Evolutionary conservation across 1,140 invertebrate genomes (phyloP), one percentile per base, ranked within the genome.

Genomic region (Hydropsyche tenuis): DNA sequence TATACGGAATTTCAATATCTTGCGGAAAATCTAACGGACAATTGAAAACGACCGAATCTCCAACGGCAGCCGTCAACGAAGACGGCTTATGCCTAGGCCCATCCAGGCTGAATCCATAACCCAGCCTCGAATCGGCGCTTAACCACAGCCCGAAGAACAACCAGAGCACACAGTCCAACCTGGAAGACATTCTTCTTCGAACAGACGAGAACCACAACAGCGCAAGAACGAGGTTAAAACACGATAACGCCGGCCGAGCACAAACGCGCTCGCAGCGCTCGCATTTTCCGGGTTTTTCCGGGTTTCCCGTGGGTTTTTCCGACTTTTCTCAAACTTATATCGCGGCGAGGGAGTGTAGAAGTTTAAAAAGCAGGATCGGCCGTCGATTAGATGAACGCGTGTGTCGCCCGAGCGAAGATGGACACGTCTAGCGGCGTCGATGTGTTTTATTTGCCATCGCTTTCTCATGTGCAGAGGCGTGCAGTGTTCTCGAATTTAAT

Each of bases 1-100:
- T 90, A 82, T 97, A 96, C 14, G 94, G 94, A 79, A 96, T 95
- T 72, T 91, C 89, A 77, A 92, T 90, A 76, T 91, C 91, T 79
- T 94, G 93, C 11, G 95, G 95, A 83, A 95, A 96, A 81, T 96
- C 92, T 75, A 97, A 89, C 79, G 92, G 90, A 84, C 96, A 97
- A 86, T 94, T 92, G 82, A 97, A 92, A 72, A 96, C 90, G 48
- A 92, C 92, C 80, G 91, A 91, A 73, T 94, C 94, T 53, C 95
- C 95, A 30, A 96, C 91, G 73, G 90, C 90, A 76, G 92, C 92
- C 62, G 89, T 92, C 78, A 95, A 86, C 80, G 88, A 90, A 79
- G 85, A 89, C 43, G 89, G 87, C n/a, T 53, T 60, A 18, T 48
- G 16, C 25, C 64, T 64, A 5, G 56, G 70, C 22, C 70, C 70